Evolutionary conservation across 2,797 vertebrate genomes (phyloP).

Genomic region (Lagodon rhomboides): DNA sequence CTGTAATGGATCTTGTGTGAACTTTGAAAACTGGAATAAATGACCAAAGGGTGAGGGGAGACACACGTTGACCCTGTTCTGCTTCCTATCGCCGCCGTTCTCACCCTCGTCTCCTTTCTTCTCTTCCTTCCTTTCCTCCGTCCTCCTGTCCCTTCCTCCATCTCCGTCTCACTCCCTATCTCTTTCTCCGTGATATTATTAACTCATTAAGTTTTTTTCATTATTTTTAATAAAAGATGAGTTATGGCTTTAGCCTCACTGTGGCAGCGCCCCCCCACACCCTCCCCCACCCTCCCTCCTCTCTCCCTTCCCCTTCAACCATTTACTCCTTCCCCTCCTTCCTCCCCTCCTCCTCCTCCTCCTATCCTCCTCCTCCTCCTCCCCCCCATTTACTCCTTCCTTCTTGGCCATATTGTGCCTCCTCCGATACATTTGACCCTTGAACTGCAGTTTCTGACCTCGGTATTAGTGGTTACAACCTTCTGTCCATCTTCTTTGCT

Average conservation of each 20-base stretch:
- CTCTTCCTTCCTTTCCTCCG: conserved; percentile 57
- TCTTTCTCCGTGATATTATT: conserved; percentile 85
- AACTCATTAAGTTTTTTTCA: conserved; percentile 87
- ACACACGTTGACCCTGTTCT: conserved; percentile 66
- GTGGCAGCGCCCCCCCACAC: conserved; percentile 74
- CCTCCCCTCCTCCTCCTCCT: conserved; percentile 54
- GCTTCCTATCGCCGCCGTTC: conserved; percentile 32
- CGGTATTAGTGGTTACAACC: conserved; percentile 66
- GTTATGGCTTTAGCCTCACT: conserved; percentile 86
- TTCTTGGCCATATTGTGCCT: conserved; percentile 74
- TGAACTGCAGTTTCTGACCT: conserved; percentile 73
- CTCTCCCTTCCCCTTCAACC: conserved; percentile 67
- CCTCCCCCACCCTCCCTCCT: conserved; percentile 35
- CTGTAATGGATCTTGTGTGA: conserved; percentile 73
- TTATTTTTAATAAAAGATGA: conserved; percentile 88
- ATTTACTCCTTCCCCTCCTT: conserved; percentile 54
- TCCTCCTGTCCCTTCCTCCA: conserved; percentile 77
- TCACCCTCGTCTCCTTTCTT: conserved; percentile 47
- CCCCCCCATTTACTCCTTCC: conserved; percentile 34
- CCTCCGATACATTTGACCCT: conserved; percentile 77
- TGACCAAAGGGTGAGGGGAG: conserved; percentile 60
- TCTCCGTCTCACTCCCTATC: conserved; percentile 76
- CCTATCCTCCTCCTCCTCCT: conserved; percentile 2
- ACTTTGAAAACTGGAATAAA: conserved; percentile 76
- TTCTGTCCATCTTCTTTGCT: conserved; percentile 78